Evolutionary conservation across 2,888 invertebrate genomes (phyloP), one percentile per base, ranked within the genome.

Genomic region (Dynastes grantii): DNA sequence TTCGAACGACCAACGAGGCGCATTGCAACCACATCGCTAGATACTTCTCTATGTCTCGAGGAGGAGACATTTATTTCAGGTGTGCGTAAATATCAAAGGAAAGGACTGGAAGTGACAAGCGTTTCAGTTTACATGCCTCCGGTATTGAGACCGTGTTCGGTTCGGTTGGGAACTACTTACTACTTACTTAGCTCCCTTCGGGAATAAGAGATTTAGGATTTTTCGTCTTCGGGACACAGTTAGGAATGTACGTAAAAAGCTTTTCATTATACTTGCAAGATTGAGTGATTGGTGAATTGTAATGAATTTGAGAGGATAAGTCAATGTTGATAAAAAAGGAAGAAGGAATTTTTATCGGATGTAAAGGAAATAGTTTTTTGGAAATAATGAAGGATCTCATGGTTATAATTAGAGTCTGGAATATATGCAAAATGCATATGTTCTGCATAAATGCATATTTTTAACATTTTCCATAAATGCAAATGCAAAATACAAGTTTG

Each of bases 71-170:
- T 82, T 82, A 82, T 82, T 83, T 82, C 82, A 82, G 82, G 83
- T 83, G 82, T 83, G 83, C 82, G 83, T 82, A 82, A 82, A 82
- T 83, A 82, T 82, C 82, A 65, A 76, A 45, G 80, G 22, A 71
- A 82, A 81, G 81, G 82, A 58, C 73, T 83, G 83, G 81, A 82
- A 83, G 83, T 82, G 83, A 83, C 83, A 82, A 79, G 76, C 78
- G 79, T 78, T 73, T 58, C 58, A 45, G 58, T 73, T 67, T 67
- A 67, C 67, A 67, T 49, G 67, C 32, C n/a, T 32, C 32, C 16
- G 45, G 45, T 27, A 58, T 8, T 6, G 55, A 58, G 55, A 58
- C 22, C n/a, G n/a, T 16, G 49, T 40, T 67, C 45, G 49, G 27
- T 67, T 37, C 37, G 13, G 63, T 27, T 13, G 63, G 63, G 63